phyloP scores from a whole-genome alignment of 1,140 invertebrate genomes.

The Drosophila pectinifera region DNA sequence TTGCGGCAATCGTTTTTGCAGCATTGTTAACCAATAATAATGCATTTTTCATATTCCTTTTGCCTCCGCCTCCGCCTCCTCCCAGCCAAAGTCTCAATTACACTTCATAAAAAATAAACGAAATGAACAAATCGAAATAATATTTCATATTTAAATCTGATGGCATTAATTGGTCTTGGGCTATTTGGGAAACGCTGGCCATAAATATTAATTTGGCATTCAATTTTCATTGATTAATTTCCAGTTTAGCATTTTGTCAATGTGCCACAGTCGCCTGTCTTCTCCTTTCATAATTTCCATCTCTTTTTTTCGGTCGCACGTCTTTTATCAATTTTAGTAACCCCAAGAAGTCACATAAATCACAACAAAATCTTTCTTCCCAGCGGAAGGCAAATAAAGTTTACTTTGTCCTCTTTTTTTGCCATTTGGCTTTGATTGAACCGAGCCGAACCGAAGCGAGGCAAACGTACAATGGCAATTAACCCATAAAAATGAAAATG shows the following conservation, averaged over 20 bases:
- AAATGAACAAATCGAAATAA: conserved; percentile 33
- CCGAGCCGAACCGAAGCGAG: conserved; percentile 25
- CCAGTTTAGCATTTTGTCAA: conserved; percentile 74
- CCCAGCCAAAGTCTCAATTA: conserved; percentile 11
- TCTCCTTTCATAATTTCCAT: conserved; percentile 13
- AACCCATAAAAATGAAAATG: conserved; percentile 80
- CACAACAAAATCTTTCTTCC: conserved; percentile 32
- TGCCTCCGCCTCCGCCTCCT: not conserved
- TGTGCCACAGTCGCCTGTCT: conserved; percentile 37
- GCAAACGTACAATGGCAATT: conserved; percentile 73
- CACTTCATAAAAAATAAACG: conserved; percentile 20
- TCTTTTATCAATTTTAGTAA: conserved; percentile 35
- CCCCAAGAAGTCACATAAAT: conserved; percentile 62
- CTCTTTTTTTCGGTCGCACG: not conserved
- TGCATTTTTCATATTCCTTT: conserved; percentile 24
- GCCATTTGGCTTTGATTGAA: conserved; percentile 70
- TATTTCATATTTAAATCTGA: conserved; percentile 50
- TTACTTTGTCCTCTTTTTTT: conserved; percentile 43
- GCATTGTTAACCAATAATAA: conserved; percentile 13
- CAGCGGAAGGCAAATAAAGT: conserved; percentile 58
- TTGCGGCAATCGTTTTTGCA: conserved; percentile 14
- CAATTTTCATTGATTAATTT: conserved; percentile 65
- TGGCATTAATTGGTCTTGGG: conserved; percentile 62
- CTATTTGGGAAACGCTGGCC: conserved; percentile 40
- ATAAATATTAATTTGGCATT: conserved; percentile 77